Conservation (phyloP, 2,797 vertebrate species). For the Erethizon dorsatum region DNA sequence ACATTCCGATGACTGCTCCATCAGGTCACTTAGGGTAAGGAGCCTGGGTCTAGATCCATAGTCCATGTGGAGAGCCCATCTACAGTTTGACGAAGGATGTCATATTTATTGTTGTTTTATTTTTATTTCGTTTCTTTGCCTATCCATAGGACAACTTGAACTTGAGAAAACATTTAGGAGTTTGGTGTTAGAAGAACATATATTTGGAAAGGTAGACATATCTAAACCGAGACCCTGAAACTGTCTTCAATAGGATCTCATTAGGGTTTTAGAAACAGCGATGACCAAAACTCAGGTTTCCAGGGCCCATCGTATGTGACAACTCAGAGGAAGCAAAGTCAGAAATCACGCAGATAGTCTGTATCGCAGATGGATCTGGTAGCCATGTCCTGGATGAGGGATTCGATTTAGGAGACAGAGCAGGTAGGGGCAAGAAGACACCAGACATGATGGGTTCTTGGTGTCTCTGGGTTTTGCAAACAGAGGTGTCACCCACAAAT, state of each 20-base stretch:
- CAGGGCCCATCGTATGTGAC: not conserved
- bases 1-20: accelerated
- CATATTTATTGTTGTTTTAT: not conserved
- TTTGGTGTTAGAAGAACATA: not conserved
- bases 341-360: not conserved
- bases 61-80: accelerated
- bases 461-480: not conserved
- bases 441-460: accelerated
- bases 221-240: not conserved
- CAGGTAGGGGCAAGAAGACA: accelerated
- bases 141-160: not conserved
- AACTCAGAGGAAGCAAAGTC: not conserved
- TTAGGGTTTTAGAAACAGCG: not conserved
- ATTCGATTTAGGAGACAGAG: not conserved
- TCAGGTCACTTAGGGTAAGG: accelerated
- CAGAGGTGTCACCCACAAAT: accelerated
- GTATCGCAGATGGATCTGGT: no score
- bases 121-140: not conserved
- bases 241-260: not conserved
- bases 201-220: not conserved
- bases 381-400: accelerated
- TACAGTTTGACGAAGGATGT: accelerated
- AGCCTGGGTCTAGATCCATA: not conserved
- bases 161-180: not conserved
- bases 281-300: not conserved